Evolutionary conservation across 2,797 vertebrate species (phyloP), one percentile per base, ranked within the genome.

Genomic region (Tiaroga cobitis): DNA sequence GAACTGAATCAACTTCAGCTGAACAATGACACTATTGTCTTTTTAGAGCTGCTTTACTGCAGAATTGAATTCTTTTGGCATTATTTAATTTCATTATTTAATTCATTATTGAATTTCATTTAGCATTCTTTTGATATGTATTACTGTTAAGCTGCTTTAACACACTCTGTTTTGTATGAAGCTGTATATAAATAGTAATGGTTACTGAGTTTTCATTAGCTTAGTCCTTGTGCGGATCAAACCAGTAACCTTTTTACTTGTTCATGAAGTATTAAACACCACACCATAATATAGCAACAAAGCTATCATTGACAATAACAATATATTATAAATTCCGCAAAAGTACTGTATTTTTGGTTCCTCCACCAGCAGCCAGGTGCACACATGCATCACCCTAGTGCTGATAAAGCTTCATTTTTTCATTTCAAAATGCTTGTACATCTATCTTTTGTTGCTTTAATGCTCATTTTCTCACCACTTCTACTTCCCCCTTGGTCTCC

Each of bases 321-420:
- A 43, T 41, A 29, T 61, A 41, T 26, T 39, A 29, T 11, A 3
- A 16, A 5, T 78, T 41, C n/a, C 34, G n/a, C 54, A 7, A 3
- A 19, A 16, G 34, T 61, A 41, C 16, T 10, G 19, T 51, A 54
- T 56, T 7, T 67, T 34, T 68, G 43, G 2, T 8, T 80, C 46
- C 15, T 39, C 32, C 24, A 46, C 39, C 26, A 67, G 26, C 16
- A 32, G 37, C 56, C 59, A 49, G 37, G 26, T 49, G n/a, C 21
- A 81, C 32, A 18, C 13, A 37, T 78, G 37, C 37, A 78, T 78
- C 34, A 39, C 1, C 7, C 6, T 26, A 51, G 34, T 39, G 51
- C 75, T 61, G 54, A 78, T 61, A 76, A 76, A 56, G 56, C 56
- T 43, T 63, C 9, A 41, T 43, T 56, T 77, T 59, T 78, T 78